Evolutionary conservation across 2,113 vertebrate genomes (phyloP).

Genomic region (Tenrec ecaudatus): DNA sequence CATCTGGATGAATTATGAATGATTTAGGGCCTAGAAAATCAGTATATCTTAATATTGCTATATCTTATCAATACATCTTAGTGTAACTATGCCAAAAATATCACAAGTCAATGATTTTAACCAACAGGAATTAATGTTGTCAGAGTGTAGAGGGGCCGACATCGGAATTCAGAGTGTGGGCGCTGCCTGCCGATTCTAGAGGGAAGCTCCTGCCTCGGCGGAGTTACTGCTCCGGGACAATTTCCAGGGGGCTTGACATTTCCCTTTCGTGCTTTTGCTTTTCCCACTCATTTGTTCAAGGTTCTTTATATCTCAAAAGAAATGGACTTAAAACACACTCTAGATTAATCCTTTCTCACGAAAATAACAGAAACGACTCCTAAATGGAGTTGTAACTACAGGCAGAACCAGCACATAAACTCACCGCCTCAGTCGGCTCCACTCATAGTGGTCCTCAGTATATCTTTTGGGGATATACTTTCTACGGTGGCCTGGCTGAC

Average conservation of each 20-base stretch:
- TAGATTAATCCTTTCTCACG: neutral
- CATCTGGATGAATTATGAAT: neutral
- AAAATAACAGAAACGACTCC: neutral
- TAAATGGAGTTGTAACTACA: neutral
- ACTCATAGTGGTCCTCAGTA: too few species aligned
- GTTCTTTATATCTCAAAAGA: neutral
- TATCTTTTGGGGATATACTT: too few species aligned
- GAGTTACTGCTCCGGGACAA: neutral
- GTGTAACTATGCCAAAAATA: neutral
- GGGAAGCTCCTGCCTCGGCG: neutral
- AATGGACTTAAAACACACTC: neutral
- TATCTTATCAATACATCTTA: neutral
- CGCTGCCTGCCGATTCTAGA: neutral
- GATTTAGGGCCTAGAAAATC: constrained; percentile 14
- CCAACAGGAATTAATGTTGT: neutral
- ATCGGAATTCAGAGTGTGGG: neutral
- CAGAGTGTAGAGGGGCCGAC: neutral
- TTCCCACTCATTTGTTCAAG: neutral
- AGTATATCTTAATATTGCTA: neutral
- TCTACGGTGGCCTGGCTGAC: too few species aligned
- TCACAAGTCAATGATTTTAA: neutral
- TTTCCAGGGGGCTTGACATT: neutral
- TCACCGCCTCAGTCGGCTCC: too few species aligned
- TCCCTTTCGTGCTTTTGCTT: neutral
- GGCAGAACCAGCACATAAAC: too few species aligned